phyloP scores from a whole-genome alignment of 2,113 vertebrate species.

The Myocastor coypus region DNA sequence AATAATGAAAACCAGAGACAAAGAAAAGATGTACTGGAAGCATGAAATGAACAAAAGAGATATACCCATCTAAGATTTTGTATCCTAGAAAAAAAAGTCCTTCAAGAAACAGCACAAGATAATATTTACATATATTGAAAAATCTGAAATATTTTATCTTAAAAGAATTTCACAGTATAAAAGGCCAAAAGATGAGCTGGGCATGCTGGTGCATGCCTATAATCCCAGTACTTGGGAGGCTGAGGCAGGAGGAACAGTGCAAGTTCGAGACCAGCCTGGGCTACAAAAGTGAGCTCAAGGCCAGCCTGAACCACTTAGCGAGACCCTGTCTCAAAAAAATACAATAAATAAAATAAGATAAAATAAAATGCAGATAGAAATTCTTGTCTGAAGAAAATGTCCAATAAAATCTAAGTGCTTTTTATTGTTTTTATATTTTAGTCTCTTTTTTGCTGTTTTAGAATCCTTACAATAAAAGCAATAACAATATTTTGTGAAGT shows the following conservation, averaged over 20 bases:
- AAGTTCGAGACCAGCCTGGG: too few species aligned
- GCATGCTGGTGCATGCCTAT: too few species aligned
- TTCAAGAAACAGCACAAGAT: background rate
- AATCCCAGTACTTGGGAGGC: too few species aligned
- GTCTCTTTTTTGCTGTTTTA: slow-evolving; percentile 9
- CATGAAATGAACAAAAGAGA: background rate
- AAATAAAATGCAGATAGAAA: background rate
- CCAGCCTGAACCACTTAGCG: too few species aligned
- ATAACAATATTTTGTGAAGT: background rate
- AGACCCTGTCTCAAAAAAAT: too few species aligned
- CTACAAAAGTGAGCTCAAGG: too few species aligned
- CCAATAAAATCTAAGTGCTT: background rate
- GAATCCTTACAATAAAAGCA: background rate
- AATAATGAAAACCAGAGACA: background rate
- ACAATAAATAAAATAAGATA: too few species aligned
- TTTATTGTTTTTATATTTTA: background rate
- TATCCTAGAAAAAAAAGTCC: background rate
- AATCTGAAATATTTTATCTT: background rate
- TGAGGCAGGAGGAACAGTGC: too few species aligned
- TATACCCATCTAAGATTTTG: background rate
- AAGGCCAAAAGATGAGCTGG: background rate
- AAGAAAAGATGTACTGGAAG: background rate
- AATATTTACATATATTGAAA: background rate
- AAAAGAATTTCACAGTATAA: background rate
- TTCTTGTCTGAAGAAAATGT: background rate